Conservation (phyloP, 2,888 invertebrate species). For the Acrobasis suavella region DNA sequence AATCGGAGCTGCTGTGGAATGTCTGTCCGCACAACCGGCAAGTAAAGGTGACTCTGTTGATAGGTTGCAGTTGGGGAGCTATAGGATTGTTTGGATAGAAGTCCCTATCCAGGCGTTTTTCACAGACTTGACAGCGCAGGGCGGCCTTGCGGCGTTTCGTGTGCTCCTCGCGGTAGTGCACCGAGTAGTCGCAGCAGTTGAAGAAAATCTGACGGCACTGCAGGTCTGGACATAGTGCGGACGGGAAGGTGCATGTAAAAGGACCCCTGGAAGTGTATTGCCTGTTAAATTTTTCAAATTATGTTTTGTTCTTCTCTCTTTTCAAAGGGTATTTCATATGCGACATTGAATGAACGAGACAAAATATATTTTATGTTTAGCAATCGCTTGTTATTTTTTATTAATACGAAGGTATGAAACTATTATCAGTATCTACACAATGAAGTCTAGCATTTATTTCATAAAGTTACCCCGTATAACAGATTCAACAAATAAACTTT, state of each 20-base stretch:
- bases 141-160: slow-evolving; percentile 74
- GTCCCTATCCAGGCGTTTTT: slow-evolving; percentile 68
- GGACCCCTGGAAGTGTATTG: slow-evolving; percentile 59
- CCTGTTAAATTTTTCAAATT: not conserved
- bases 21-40: slow-evolving; percentile 63
- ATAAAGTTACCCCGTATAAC: too few relatives aligned
- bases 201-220: slow-evolving; percentile 73
- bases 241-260: slow-evolving; percentile 71
- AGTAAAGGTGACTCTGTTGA: slow-evolving; percentile 47
- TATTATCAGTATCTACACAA: too few relatives aligned
- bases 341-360: too few relatives aligned
- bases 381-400: too few relatives aligned
- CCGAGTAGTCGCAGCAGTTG: slow-evolving; percentile 75
- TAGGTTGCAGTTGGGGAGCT: slow-evolving; percentile 41
- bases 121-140: slow-evolving; percentile 75
- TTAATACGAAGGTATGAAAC: too few relatives aligned
- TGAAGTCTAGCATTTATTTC: too few relatives aligned
- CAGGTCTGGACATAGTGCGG: slow-evolving; percentile 58
- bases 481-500: too few relatives aligned
- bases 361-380: too few relatives aligned
- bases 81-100: slow-evolving; percentile 41
- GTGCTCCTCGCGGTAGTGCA: slow-evolving; percentile 74
- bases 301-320: too few relatives aligned
- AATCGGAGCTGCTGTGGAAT: slow-evolving; percentile 57
- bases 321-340: too few relatives aligned